Conservation (phyloP, 2,113 vertebrate species). For the Megaceryle torquata region DNA sequence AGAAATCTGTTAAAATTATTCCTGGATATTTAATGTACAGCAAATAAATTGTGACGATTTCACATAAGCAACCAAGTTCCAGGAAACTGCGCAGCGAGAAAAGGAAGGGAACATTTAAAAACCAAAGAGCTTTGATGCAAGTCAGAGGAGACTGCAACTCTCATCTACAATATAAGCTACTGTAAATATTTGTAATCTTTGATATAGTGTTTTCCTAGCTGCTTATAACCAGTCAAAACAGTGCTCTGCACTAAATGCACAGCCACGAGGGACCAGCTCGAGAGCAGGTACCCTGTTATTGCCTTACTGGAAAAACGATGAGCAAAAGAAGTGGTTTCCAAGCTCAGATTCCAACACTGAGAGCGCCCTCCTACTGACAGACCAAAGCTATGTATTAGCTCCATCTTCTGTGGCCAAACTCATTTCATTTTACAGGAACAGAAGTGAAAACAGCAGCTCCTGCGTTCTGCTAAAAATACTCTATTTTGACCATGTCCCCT, state of each 20-base stretch:
- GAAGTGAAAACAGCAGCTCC: neutral
- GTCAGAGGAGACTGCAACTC: neutral
- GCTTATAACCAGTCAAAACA: conserved; percentile 53
- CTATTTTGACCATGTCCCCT: neutral
- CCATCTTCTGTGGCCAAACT: conserved; percentile 23
- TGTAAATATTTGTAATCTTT: neutral
- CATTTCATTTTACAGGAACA: neutral
- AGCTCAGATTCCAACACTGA: conserved; percentile 4
- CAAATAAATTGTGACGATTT: neutral
- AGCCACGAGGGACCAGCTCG: conserved; percentile 50
- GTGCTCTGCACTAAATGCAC: conserved; percentile 47
- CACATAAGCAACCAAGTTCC: neutral
- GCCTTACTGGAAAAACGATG: conserved; percentile 23
- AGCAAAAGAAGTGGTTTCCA: neutral
- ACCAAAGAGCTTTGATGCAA: neutral
- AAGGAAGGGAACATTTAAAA: neutral
- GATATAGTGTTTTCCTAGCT: conserved; percentile 4
- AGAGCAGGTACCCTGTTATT: conserved; percentile 7
- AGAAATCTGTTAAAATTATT: neutral
- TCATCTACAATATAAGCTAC: neutral
- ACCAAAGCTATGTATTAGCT: neutral
- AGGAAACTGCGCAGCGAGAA: neutral
- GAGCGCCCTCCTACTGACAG: neutral
- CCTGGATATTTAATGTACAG: neutral
- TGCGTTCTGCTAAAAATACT: neutral